Evolutionary conservation across 2,888 invertebrate species (phyloP).

Genomic region (Schizaphis graminum): DNA sequence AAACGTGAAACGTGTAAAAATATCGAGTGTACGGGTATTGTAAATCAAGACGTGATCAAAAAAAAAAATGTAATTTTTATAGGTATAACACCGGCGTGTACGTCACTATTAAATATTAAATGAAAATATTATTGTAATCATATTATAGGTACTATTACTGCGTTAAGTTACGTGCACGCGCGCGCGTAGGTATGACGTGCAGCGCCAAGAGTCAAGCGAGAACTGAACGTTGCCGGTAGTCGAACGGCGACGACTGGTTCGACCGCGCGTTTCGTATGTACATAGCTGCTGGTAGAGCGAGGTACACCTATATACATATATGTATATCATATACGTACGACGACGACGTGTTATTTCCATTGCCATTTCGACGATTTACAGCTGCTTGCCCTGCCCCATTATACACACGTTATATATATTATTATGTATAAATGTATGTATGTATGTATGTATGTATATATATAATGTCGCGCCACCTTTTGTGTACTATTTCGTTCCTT

Average conservation of each 20-base stretch:
- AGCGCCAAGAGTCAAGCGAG: slow-evolving; percentile 55
- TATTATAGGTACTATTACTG: too few species aligned
- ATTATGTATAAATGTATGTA: not conserved
- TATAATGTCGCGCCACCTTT: slow-evolving; percentile 51
- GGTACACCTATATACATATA: not conserved
- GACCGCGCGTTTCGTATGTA: not conserved
- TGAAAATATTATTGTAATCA: not conserved
- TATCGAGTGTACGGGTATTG: not conserved
- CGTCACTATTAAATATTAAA: not conserved
- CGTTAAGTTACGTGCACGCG: not conserved
- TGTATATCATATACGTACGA: not conserved
- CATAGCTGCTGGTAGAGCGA: not conserved
- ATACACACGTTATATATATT: slow-evolving; percentile 41
- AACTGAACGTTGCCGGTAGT: slow-evolving; percentile 46
- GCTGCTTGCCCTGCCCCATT: slow-evolving; percentile 59
- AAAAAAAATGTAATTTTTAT: not conserved
- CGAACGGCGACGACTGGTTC: slow-evolving; percentile 45
- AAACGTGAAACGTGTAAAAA: not conserved
- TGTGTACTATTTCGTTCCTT: slow-evolving; percentile 18
- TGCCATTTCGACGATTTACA: slow-evolving; percentile 63
- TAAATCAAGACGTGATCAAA: not conserved
- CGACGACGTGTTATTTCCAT: slow-evolving; percentile 49
- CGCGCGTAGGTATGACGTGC: slow-evolving; percentile 5
- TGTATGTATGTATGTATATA: not conserved
- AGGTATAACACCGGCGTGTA: not conserved